phyloP scores from a whole-genome alignment of 1,140 invertebrate genomes.

The Homarus americanus region DNA sequence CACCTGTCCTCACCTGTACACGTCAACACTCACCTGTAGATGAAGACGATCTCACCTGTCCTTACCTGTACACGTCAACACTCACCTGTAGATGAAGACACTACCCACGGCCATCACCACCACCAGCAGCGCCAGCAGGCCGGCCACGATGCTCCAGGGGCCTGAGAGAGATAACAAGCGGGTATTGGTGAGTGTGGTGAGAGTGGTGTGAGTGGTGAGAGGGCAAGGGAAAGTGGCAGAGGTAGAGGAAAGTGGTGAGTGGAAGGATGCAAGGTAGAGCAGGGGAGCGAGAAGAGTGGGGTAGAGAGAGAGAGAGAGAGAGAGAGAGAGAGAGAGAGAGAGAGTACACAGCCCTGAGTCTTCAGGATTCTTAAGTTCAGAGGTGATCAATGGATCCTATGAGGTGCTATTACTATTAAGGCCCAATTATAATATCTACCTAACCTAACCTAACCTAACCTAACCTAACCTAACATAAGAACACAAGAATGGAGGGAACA shows the following conservation, averaged over 20 bases:
- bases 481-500: too few relatives aligned
- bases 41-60: neutral
- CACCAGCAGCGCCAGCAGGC: conserved; percentile 88
- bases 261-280: neutral
- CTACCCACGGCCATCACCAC: conserved; percentile 87
- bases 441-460: too few relatives aligned
- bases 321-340: conserved; percentile 7
- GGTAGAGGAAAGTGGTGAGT: neutral
- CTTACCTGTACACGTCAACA: too few relatives aligned
- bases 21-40: neutral
- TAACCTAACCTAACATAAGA: too few relatives aligned
- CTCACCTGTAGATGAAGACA: conserved; percentile 83
- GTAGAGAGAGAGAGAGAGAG: neutral
- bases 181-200: too few relatives aligned
- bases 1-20: too few relatives aligned
- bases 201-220: neutral
- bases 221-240: neutral
- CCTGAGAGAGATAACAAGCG: neutral
- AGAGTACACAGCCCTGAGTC: neutral
- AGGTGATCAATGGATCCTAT: too few relatives aligned
- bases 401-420: too few relatives aligned
- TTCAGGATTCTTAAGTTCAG: too few relatives aligned
- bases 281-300: neutral
- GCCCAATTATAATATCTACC: too few relatives aligned
- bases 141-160: conserved; percentile 89